Evolutionary conservation across 2,797 vertebrate genomes (phyloP).

Genomic region (Mionectes olivaceus): DNA sequence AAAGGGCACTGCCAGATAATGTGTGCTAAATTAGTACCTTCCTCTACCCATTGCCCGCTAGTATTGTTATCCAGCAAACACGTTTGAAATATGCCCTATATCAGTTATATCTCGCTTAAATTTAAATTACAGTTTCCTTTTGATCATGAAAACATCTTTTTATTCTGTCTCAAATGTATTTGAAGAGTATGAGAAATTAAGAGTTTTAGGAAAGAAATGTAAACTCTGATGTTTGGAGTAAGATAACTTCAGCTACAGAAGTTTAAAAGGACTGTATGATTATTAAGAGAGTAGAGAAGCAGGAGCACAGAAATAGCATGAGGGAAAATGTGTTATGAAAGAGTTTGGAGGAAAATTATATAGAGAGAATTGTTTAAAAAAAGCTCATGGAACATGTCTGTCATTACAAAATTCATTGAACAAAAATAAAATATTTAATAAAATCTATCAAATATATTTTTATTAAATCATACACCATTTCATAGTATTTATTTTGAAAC

Average conservation of each 20-base stretch:
- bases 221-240: neutral
- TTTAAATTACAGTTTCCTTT: slow-evolving; percentile 1
- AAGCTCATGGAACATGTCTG: neutral
- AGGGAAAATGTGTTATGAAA: neutral
- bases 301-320: neutral
- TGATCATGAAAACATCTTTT: neutral
- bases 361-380: neutral
- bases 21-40: neutral
- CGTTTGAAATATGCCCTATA: neutral
- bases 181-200: neutral
- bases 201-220: neutral
- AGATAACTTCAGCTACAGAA: neutral
- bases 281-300: neutral
- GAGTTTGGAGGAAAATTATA: neutral
- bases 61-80: neutral
- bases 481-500: neutral
- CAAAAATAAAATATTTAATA: neutral
- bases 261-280: neutral
- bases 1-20: neutral
- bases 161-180: neutral
- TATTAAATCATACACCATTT: neutral
- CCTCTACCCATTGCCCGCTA: neutral
- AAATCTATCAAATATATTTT: neutral
- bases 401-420: neutral
- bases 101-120: neutral